Evolutionary conservation across 2,113 vertebrate genomes (phyloP).

Genomic region (Thamnaconus septentrionalis): DNA sequence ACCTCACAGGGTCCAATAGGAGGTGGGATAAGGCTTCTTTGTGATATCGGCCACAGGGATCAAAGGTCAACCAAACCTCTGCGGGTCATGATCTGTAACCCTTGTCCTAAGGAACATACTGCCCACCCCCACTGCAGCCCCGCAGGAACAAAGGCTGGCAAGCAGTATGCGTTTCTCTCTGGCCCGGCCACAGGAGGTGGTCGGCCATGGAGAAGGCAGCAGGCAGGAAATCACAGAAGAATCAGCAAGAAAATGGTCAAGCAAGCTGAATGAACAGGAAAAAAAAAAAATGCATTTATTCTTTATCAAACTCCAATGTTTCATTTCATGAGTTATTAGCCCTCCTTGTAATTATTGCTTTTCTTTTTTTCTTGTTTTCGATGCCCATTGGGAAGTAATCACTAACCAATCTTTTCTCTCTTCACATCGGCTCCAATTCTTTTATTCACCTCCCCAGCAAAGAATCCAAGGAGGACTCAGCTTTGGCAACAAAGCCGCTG

Average conservation of each 20-base stretch:
- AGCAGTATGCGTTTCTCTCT: conserved; percentile 47
- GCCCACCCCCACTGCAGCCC: conserved; percentile 32
- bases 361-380: not conserved
- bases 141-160: conserved; percentile 61
- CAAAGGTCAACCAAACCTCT: conserved; percentile 70
- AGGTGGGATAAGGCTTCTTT: conserved; percentile 67
- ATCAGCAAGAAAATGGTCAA: not conserved
- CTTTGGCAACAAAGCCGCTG: conserved; percentile 55
- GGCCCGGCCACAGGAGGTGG: conserved; percentile 38
- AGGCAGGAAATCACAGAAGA: conserved; percentile 17
- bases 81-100: conserved; percentile 61
- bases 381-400: not conserved
- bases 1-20: conserved; percentile 69
- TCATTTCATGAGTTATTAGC: too few relatives aligned
- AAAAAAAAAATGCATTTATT: not conserved
- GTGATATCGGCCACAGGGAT: conserved; percentile 57
- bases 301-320: not conserved
- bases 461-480: conserved; percentile 43
- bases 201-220: conserved; percentile 34
- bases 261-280: conserved; percentile 1
- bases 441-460: not conserved
- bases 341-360: not conserved
- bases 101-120: conserved; percentile 54
- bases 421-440: not conserved
- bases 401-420: conserved; percentile 12